Base-by-base conservation (phyloP, 2,113 vertebrate genomes). In the Archocentrus centrarchus region DNA sequence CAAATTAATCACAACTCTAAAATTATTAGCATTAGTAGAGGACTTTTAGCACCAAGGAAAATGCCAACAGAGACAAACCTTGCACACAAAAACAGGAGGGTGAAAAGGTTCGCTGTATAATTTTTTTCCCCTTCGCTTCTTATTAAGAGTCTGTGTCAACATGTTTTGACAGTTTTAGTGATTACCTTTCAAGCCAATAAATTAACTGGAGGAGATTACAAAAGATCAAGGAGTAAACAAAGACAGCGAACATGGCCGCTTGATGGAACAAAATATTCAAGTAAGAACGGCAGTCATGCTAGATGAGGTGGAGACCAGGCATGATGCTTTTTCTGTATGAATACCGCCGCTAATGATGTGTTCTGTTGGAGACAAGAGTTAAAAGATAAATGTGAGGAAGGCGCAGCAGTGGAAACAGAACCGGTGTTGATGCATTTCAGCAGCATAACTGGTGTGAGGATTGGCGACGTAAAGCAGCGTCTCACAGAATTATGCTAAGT, bases 181-280 rank as follows among this genome's bases (percentile, higher is more conserved):
- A 85, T 77, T 53, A 77, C 66, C 87, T 82, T 91, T 82, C 66
- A 81, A 82, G 62, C 58, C 59, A 47, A 17, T 76, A 59, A 78
- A 83, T 66, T 79, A 79, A 79, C 57, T 63, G 37, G 5, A 4
- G 57, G 50, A 58, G 47, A 83, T 64, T 62, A 57, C 35, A 73
- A 86, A 77, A 53, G 47, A 88, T 77, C 61, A 24, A 77, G 58
- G 22, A 35, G 17, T 80, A 66, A 77, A 63, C 58, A 84, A 41
- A 39, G 63, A 80, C 17, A 50, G 22, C 70, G 35, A 70, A 79
- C 50, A 60, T 73, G 85, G 8, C 59, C 55, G 66, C 70, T 76
- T 80, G 44, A 81, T 81, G 55, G 80, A 8, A 8, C 27, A 44
- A 59, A 55, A 57, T 1, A n/a, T 41, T 47, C 53, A 22, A 50